These are phyloP conservation scores for Pheosia gnoma DNA, from an alignment of 2,888 invertebrate species.

Conservation along the genomic window DNA sequence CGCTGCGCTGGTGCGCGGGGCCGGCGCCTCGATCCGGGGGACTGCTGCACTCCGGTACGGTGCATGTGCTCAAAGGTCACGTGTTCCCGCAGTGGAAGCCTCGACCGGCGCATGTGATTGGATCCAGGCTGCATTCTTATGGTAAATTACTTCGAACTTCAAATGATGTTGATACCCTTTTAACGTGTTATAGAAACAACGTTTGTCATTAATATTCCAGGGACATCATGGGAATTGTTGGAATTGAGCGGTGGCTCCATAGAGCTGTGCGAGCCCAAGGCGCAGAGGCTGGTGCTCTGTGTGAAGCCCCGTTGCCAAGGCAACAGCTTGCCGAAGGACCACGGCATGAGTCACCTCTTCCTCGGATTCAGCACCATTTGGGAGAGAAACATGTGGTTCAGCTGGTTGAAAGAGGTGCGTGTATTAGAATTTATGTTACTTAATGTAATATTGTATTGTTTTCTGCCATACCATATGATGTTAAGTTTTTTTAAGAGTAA, in stretches of 20 bases:
- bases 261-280: conserved; percentile 74
- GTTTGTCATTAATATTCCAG: conserved; percentile 45
- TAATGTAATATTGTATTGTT: too few relatives aligned
- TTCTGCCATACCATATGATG: too few relatives aligned
- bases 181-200: background rate
- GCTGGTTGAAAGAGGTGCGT: conserved; percentile 86
- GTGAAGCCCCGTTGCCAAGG: conserved; percentile 73
- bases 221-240: conserved; percentile 68
- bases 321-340: conserved; percentile 58
- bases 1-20: conserved; percentile 85
- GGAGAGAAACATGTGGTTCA: conserved; percentile 87
- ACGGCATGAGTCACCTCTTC: conserved; percentile 81
- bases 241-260: conserved; percentile 75
- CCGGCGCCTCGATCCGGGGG: conserved; percentile 80
- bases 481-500: too few relatives aligned
- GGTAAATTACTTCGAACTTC: conserved; percentile 51
- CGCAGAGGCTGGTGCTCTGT: conserved; percentile 73
- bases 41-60: conserved; percentile 73
- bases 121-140: conserved; percentile 84
- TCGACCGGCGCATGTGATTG: conserved; percentile 84
- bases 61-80: conserved; percentile 86
- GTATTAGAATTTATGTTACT: conserved; percentile 8
- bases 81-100: conserved; percentile 88
- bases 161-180: background rate
- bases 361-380: conserved; percentile 86